These are phyloP conservation scores for Pelagia noctiluca DNA, from an alignment of 30 jellyfish, hydroid and myxozoan genomes.

Conservation along the genomic window DNA sequence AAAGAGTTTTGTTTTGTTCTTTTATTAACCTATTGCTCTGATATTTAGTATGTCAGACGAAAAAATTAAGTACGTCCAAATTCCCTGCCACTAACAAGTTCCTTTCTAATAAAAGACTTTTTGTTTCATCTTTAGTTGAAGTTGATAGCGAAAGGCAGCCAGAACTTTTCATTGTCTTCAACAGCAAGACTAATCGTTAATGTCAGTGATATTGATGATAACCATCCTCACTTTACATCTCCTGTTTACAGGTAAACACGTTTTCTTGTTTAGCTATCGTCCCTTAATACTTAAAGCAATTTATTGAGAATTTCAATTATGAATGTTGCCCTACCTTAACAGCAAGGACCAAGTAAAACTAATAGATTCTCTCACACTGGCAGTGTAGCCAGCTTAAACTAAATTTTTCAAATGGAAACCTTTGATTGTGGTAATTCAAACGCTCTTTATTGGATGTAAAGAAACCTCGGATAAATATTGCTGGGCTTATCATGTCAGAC, in stretches of 20 bases:
- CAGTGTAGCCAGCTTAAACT: neutral
- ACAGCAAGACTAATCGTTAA: conserved; percentile 22
- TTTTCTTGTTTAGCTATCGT: neutral
- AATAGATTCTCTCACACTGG: too few species aligned
- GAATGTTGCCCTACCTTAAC: neutral
- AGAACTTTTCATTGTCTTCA: conserved; percentile 45
- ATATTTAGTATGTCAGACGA: too few species aligned
- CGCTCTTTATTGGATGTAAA: neutral
- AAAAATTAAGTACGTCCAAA: neutral
- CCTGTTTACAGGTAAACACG: conserved; percentile 38
- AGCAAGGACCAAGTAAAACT: neutral
- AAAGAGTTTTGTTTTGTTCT: neutral
- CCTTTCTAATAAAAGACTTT: neutral
- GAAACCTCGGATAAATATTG: too few species aligned
- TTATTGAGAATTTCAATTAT: too few species aligned
- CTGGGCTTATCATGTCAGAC: neutral
- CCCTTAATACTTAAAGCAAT: neutral
- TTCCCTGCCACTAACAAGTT: neutral
- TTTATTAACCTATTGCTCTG: too few species aligned
- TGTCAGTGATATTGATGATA: conserved; percentile 54
- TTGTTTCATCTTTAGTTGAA: conserved; percentile 17
- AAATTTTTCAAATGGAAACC: neutral
- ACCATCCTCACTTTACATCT: conserved; percentile 60
- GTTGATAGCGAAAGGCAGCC: conserved; percentile 45
- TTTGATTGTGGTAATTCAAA: neutral